Evolutionary conservation across 2,888 invertebrate species (phyloP), one percentile per base, ranked within the genome.

Genomic region (Drosophila subsilvestris): DNA sequence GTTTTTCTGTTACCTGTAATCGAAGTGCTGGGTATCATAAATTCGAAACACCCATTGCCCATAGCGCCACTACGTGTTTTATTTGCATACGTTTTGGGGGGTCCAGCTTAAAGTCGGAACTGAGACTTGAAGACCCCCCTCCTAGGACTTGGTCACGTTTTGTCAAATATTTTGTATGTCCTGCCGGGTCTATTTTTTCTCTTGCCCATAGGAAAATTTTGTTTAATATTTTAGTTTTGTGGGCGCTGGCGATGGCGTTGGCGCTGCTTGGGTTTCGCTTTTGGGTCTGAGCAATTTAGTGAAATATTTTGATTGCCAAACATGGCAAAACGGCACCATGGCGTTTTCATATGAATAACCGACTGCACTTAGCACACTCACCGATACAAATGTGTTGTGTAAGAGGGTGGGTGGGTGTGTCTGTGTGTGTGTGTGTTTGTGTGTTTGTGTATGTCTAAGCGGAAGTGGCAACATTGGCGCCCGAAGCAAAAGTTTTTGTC

Each of bases 391-490:
- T 56, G 27, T 12, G 43, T 12, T n/a, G 10, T 20, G 25, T 27
- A 18, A 25, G 8, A 29, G 29, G 50, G 9, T 27, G 27, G 8
- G 27, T 27, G 32, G 9, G 7, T 20, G 45, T 43, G 14, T 18
- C 9, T 45, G 29, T 53, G 27, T 44, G 12, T 61, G 44, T 37
- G 25, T 54, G 42, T 66, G 50, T 72, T 49, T 67, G 59, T 57
- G 44, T 42, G 49, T 51, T 32, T 53, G 58, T 49, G 60, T 54
- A 55, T 63, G 62, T 81, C 73, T 85, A 85, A 87, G 72, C 89
- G 88, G 85, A 89, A 86, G 85, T 85, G 89, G 88, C 89, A 89
- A 81, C 84, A 88, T 87, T 87, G 89, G 89, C 88, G 82, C 88
- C 88, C 79, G 77, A 88, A 71, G 78, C 88, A 82, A 89, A 85